phyloP scores from a whole-genome alignment of 2,113 vertebrate species.

The Isurus oxyrinchus region DNA sequence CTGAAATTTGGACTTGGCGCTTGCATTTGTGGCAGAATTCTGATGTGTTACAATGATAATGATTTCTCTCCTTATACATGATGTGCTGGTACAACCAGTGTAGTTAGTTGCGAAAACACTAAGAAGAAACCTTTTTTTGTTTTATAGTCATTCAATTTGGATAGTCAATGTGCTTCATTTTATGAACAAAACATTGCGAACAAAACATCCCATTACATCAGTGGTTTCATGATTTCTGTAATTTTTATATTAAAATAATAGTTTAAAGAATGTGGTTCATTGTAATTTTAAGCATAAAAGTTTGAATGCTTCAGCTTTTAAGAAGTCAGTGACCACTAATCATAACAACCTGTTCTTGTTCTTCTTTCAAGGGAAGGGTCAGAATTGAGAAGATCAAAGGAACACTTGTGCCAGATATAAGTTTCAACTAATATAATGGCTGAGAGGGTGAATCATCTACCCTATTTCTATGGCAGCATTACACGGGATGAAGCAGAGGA shows the following conservation, averaged over 20 bases:
- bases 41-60: background rate
- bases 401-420: background rate
- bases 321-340: background rate
- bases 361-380: background rate
- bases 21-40: background rate
- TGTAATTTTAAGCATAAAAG: background rate
- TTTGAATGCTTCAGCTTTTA: background rate
- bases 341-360: background rate
- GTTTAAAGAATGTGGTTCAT: background rate
- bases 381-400: background rate
- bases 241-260: background rate
- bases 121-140: background rate
- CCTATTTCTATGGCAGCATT: conserved; percentile 91
- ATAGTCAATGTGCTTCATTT: background rate
- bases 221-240: background rate
- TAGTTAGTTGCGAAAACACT: background rate
- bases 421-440: conserved; percentile 49
- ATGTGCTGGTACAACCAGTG: background rate
- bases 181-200: background rate
- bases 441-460: conserved; percentile 64
- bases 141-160: background rate
- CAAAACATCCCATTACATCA: background rate
- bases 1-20: background rate
- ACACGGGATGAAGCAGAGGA: conserved; percentile 87
- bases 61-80: background rate